These are phyloP conservation scores for Gymnogyps californianus DNA, from an alignment of 2,113 vertebrate species.

Conservation along the genomic window DNA sequence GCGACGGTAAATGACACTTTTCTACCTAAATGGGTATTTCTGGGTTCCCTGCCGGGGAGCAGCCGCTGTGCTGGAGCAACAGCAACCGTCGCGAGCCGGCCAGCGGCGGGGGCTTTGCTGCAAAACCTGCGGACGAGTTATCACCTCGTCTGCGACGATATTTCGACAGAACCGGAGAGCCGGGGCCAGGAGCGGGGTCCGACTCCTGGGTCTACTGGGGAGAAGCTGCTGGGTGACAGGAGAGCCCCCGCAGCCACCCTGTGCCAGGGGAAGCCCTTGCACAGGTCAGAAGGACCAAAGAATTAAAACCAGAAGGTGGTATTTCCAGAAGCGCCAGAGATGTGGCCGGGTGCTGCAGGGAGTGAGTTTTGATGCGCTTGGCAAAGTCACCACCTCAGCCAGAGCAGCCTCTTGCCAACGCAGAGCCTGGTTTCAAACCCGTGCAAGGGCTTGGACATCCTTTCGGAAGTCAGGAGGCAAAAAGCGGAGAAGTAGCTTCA, in stretches of 20 bases:
- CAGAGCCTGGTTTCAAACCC: background rate
- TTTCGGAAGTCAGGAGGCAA: background rate
- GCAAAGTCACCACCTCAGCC: background rate
- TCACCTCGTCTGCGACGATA: rapidly evolving
- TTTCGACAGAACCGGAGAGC: background rate
- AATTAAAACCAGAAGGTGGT: background rate
- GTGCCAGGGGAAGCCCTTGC: background rate
- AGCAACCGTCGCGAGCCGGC: background rate
- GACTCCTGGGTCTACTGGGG: background rate
- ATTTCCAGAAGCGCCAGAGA: background rate
- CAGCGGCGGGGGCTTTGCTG: background rate
- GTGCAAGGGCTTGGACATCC: background rate
- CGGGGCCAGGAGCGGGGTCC: background rate
- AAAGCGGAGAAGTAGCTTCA: background rate
- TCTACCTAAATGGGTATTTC: background rate
- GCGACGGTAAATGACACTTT: background rate
- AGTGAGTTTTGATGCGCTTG: background rate
- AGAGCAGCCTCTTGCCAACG: background rate
- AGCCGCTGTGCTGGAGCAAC: background rate
- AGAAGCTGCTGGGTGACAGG: background rate
- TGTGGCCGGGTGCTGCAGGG: background rate
- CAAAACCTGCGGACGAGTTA: background rate
- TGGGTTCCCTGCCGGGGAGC: background rate
- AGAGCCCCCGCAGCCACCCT: background rate
- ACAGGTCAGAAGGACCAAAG: background rate